Conservation (phyloP, 1,140 invertebrate genomes). For the Acromyrmex heyeri region DNA sequence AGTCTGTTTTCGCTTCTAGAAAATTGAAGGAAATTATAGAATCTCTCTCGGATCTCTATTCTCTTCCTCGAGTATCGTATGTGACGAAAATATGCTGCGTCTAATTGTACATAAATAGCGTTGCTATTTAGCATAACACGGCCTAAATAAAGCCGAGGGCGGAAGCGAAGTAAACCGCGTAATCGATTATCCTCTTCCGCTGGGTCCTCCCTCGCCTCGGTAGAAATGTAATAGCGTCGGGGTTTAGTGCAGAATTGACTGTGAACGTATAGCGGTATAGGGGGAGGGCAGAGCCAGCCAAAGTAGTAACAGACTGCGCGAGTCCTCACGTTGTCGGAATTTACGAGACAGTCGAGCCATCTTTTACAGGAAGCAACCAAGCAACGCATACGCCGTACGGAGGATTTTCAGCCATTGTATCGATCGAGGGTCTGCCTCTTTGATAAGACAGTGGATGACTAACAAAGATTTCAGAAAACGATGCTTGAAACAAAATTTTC, state of each 20-base stretch:
- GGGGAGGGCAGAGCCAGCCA: slow-evolving; percentile 68
- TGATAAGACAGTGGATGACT: slow-evolving; percentile 72
- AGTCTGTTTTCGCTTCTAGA: background rate
- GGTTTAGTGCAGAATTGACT: slow-evolving; percentile 68
- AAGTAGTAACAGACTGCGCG: slow-evolving; percentile 74
- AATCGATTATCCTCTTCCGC: slow-evolving; percentile 69
- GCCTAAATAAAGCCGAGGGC: slow-evolving; percentile 37
- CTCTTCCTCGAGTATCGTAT: background rate
- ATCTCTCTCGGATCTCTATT: background rate
- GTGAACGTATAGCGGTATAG: slow-evolving; percentile 70
- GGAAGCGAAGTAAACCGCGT: slow-evolving; percentile 37
- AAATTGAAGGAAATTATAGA: background rate
- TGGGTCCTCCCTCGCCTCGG: background rate
- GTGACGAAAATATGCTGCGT: background rate
- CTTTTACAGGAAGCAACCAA: slow-evolving; percentile 70
- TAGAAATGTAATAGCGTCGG: slow-evolving; percentile 74
- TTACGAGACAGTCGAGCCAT: slow-evolving; percentile 76
- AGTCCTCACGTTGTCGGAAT: slow-evolving; percentile 69
- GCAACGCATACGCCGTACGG: slow-evolving; percentile 41
- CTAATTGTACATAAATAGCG: background rate
- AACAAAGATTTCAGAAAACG: slow-evolving; percentile 70
- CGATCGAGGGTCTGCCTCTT: slow-evolving; percentile 53
- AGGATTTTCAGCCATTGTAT: slow-evolving; percentile 78
- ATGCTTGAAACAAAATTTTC: background rate
- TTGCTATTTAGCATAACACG: slow-evolving; percentile 46